Base-by-base conservation (phyloP, 1,140 invertebrate species). In the Temnothorax curvispinosus region DNA sequence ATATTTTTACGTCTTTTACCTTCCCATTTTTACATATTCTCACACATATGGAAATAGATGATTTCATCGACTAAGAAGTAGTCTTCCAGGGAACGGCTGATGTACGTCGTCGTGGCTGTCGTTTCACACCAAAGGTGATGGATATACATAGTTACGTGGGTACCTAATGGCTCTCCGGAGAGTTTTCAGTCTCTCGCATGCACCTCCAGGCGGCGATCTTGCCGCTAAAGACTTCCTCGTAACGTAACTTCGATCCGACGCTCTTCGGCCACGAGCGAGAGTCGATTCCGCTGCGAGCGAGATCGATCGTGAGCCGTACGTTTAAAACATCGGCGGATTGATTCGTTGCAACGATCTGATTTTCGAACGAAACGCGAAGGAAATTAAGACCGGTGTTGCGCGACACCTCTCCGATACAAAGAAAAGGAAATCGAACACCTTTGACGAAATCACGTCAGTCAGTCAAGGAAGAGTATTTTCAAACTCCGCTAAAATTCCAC, bases 111-210 rank as follows among this genome's bases (percentile, higher is more conserved):
- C 58, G 58, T 87, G 71, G 72, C 62, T 88, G 88, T 89, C 69
- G 88, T 87, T 90, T 89, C 77, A 62, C 71, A 77, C 82, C 54
- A 56, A 89, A 77, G 64, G 88, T 86, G 88, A 90, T 82, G 80
- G 84, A 89, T 88, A 89, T 86, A 74, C 69, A 62, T 86, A 81
- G 88, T 90, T 90, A 90, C 78, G 88, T 58, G 88, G 85, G 89
- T 87, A 89, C 89, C 78, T 90, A 90, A 90, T 90, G 88, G 88
- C 86, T 81, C 85, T 74, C 78, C 32, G 72, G 85, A 81, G 89
- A 89, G 85, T 89, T 90, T 90, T 90, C 88, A 87, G 71, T 82
- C 76, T 87, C 50, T 69, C 56, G 89, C 88, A 82, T 64, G 71
- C 72, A 85, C 88, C 88, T 80, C 41, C 21, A 60, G 85, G 77